Conservation (phyloP, 2,888 invertebrate species). For the Parochlus steinenii region DNA sequence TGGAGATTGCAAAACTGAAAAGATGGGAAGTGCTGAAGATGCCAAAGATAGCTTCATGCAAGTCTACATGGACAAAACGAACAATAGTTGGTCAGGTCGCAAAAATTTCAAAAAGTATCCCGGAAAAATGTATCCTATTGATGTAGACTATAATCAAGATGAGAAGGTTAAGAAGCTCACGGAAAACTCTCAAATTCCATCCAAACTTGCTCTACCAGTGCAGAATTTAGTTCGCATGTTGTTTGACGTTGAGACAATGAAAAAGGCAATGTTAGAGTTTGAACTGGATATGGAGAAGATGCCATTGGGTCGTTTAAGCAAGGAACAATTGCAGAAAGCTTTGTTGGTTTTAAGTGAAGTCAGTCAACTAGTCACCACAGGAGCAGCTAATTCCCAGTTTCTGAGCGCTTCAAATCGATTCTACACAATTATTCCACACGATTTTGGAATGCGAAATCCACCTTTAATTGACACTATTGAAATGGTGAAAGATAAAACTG, state of each 20-base stretch:
- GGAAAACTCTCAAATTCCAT: conserved; percentile 34
- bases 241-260: conserved; percentile 86
- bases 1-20: conserved; percentile 52
- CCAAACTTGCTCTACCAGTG: conserved; percentile 55
- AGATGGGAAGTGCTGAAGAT: conserved; percentile 30
- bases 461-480: conserved; percentile 63
- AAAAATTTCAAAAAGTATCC: conserved; percentile 53
- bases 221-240: conserved; percentile 72
- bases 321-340: conserved; percentile 74
- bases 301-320: conserved; percentile 92
- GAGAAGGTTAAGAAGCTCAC: conserved; percentile 29
- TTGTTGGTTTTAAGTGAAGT: conserved; percentile 63
- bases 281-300: conserved; percentile 95
- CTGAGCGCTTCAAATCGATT: conserved; percentile 85
- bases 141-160: conserved; percentile 68
- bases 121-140: conserved; percentile 65
- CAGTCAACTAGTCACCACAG: conserved; percentile 38
- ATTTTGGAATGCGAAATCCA: conserved; percentile 71
- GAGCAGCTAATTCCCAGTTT: conserved; percentile 34
- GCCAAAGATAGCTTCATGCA: conserved; percentile 46
- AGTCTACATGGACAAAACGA: conserved; percentile 61
- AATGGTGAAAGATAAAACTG: conserved; percentile 49
- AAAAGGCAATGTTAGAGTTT: conserved; percentile 81
- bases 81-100: conserved; percentile 58
- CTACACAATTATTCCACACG: conserved; percentile 90